Base-by-base conservation (phyloP, 2,113 vertebrate species). In the Oplegnathus fasciatus region DNA sequence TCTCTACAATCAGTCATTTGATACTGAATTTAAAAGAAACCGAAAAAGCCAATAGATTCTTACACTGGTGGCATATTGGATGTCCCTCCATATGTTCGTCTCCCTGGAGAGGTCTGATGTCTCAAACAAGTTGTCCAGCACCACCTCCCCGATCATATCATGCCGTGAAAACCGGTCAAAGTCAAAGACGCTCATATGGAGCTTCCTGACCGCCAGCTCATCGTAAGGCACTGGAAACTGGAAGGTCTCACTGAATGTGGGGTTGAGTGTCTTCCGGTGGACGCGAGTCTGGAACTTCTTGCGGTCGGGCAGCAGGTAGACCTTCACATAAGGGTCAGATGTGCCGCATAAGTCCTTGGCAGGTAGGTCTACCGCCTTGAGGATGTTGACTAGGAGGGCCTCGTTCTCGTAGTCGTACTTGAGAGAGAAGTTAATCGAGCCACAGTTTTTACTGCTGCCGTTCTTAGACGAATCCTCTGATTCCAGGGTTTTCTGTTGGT, bases 231-330 rank as follows among this genome's bases (percentile, higher is more conserved):
- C 97, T 0, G 97, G 97, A 88, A 99, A 99, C 89, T 98, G 97
- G 96, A 99, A 99, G 88, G 96, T 96, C 93, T 99, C 98, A 0
- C 96, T 96, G 0, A 99, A 99, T 18, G 96, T 98, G 86, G 98
- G 98, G 84, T 99, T 99, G 82, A 99, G 97, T 2, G 98, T 99
- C 95, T 99, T 99, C 90, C 98, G 96, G 93, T 99, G 98, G 65
- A 99, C 98, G 0, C 98, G 97, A 0, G 98, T 99, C 96, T 99
- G 98, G 95, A 99, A 97, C 94, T 99, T 99, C 89, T 99, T 99
- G 92, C 98, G 97, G 88, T 99, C 98, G 0, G 98, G 98, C 89
- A 99, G 94, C 90, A 99, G 97, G 95, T 99, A 99, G 95, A 99
- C 95, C 94, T 99, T 99, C 88, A 99, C 98, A 0, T 99, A 99